Evolutionary conservation across 2,888 invertebrate genomes (phyloP), one percentile per base, ranked within the genome.

Genomic region (Phragmatobia fuliginosa): DNA sequence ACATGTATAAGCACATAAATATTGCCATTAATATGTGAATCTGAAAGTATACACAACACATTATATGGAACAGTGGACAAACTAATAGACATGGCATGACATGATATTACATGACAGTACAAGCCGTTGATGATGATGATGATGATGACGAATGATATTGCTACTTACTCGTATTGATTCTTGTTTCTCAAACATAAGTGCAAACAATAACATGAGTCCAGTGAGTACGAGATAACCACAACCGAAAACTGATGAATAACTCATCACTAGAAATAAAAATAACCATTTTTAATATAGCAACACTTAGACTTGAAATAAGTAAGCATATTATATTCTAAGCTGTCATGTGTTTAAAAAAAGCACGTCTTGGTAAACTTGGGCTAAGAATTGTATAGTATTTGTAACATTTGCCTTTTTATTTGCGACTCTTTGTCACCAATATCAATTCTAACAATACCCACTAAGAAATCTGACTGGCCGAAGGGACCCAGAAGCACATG

Each of bases 1-100:
- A 84, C 45, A 84, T 75, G 32, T 76, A 80, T 25, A 81, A 61
- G 62, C 81, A 83, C 8, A 84, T 68, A 38, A 76, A 31, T 11
- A 76, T 73, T 6, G 82, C 76, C 18, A 67, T 38, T 2, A 80
- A 6, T 14, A 84, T 66, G 63, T 77, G 76, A 25, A 69, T 59
- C 83, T 81, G 83, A 28, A 65, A 77, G n/a, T n/a, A n/a, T n/a
- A n/a, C n/a, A n/a, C n/a, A n/a, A n/a, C n/a, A n/a, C n/a, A n/a
- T n/a, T n/a, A n/a, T n/a, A n/a, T n/a, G n/a, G n/a, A n/a, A n/a
- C n/a, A n/a, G n/a, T n/a, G n/a, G n/a, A n/a, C n/a, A n/a, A n/a
- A n/a, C n/a, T n/a, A n/a, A n/a, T n/a, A n/a, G n/a, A n/a, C n/a
- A n/a, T n/a, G n/a, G n/a, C n/a, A n/a, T n/a, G n/a, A n/a, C n/a